A percentile compares a stretch with the other conserved stretches of the same genome.
These are phyloP conservation scores for Ciona savignyi DNA, from an alignment of 23 tunicate species.

Conservation along the genomic window DNA sequence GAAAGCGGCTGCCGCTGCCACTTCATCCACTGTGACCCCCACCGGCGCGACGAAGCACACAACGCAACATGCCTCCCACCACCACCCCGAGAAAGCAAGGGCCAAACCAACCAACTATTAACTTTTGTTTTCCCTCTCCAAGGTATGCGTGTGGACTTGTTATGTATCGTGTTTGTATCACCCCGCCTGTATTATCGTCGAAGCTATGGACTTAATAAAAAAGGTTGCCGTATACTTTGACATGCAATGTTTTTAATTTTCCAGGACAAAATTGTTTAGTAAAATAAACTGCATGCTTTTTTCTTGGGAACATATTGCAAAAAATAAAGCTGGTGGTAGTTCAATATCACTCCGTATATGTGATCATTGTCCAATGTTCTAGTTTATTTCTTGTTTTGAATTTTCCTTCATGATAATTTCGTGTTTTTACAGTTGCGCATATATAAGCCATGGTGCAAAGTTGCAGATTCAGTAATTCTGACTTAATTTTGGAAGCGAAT, in stretches of 20 bases:
- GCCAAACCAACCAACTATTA: slow-evolving; percentile 43
- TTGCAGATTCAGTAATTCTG: no score
- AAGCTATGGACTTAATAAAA: background rate
- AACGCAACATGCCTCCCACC: slow-evolving; percentile 59
- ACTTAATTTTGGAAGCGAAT: no score
- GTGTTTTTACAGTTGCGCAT: background rate
- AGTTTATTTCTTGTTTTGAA: background rate
- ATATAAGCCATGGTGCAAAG: background rate
- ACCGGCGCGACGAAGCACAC: slow-evolving; percentile 91
- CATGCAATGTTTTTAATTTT: background rate
- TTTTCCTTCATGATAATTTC: background rate
- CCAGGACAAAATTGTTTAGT: background rate
- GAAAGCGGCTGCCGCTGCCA: slow-evolving; percentile 96
- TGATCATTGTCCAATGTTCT: background rate
- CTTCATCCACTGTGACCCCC: slow-evolving; percentile 88
- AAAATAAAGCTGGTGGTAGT: slow-evolving; percentile 1
- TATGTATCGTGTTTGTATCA: background rate
- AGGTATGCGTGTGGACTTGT: slow-evolving; percentile 2
- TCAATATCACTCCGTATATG: background rate
- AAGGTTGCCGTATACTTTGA: background rate
- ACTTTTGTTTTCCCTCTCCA: background rate
- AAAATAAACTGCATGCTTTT: background rate
- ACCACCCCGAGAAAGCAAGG: slow-evolving; percentile 61
- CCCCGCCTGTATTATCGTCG: background rate
- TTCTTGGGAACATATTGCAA: background rate